Percentiles rank a stretch among this genome's conserved stretches.
These are phyloP conservation scores for Nomada flava DNA, from an alignment of 2,888 invertebrate genomes.

Conservation along the genomic window DNA sequence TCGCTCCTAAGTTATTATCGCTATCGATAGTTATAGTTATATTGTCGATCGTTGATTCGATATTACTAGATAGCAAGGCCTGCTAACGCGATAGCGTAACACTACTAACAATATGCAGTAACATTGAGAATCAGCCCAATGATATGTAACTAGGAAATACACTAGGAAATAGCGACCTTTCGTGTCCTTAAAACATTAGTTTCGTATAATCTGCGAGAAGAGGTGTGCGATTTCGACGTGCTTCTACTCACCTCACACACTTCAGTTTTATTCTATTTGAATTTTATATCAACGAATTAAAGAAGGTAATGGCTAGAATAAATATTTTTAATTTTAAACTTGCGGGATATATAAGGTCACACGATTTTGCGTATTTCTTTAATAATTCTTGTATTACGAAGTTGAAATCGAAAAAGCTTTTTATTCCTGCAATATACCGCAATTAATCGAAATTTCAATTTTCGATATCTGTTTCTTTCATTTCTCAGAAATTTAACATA, in stretches of 20 bases:
- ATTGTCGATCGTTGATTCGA: too few species aligned
- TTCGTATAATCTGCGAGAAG: constrained; percentile 52
- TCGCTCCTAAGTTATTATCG: too few species aligned
- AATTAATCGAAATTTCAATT: not conserved
- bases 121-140: constrained; percentile 32
- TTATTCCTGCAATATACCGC: not conserved
- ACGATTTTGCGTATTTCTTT: not conserved
- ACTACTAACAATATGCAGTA: not conserved
- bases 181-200: constrained; percentile 76
- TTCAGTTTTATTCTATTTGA: constrained; percentile 23
- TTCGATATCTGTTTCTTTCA: not conserved
- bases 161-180: constrained; percentile 72
- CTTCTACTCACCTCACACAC: not conserved
- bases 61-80: too few species aligned
- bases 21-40: not conserved
- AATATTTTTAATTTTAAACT: constrained; percentile 1
- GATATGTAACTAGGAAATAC: not conserved
- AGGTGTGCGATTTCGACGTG: not conserved
- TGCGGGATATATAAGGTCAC: not conserved
- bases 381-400: not conserved
- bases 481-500: not conserved
- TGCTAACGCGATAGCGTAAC: too few species aligned
- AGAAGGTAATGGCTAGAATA: constrained; percentile 38
- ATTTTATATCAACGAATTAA: constrained; percentile 10
- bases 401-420: not conserved